Evolutionary conservation across 2,888 invertebrate genomes (phyloP), one percentile per base, ranked within the genome.

Genomic region (Ferrisia virgata): DNA sequence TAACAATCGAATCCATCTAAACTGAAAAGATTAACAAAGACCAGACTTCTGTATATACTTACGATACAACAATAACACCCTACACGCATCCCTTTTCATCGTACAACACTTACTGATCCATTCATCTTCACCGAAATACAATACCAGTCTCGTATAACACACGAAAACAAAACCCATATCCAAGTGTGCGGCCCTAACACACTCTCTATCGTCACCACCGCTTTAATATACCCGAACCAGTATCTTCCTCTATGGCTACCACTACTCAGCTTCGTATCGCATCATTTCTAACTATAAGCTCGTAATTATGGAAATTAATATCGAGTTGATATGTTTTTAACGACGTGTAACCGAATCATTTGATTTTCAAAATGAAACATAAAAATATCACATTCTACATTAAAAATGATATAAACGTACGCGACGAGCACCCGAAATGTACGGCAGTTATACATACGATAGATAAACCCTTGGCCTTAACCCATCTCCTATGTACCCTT

Each of bases 271-370:
- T 36, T 43, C 58, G 58, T 9, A 28, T 64, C 64, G 28, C 15
- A n/a, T n/a, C n/a, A n/a, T n/a, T n/a, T n/a, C n/a, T n/a, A n/a
- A n/a, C n/a, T n/a, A n/a, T n/a, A n/a, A 31, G 28, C 64, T 64
- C 64, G 64, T 64, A 76, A 76, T 76, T 76, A 76, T 76, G 72
- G 31, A 76, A 76, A 76, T 76, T 76, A 76, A 76, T 76, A 76
- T 36, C 72, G 31, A 76, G 72, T 76, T 76, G 72, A 76, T 76
- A 76, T 36, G 72, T 76, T 76, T 76, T 76, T 76, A 76, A 76
- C 72, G 72, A 76, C 72, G 72, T 76, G 72, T 36, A 76, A 76
- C 72, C 18, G 72, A 76, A 76, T 76, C 72, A 15, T 76, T 76
- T 18, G 18, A 76, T 36, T 36, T 76, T 36, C 72, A 76, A 76